A percentile compares a stretch with the other conserved stretches of the same genome.
phyloP scores from a whole-genome alignment of 2,113 vertebrate species.

The Hiodon alosoides region DNA sequence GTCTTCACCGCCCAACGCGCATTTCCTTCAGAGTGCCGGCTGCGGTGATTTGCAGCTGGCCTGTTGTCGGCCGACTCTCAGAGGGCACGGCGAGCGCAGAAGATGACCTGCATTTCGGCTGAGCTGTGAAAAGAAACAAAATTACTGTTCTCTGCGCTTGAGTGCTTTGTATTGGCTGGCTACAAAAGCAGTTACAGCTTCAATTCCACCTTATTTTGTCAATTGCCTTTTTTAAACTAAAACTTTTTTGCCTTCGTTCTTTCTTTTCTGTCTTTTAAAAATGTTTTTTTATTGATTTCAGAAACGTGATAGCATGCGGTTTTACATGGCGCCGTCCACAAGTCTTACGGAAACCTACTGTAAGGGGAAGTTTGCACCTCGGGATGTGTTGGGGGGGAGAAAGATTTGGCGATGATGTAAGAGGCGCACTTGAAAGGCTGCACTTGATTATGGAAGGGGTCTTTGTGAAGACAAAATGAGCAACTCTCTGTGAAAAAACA shows the following conservation, averaged over 20 bases:
- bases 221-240: conserved; percentile 24
- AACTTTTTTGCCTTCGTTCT: background rate
- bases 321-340: background rate
- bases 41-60: conserved; percentile 14
- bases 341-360: background rate
- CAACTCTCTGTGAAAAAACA: background rate
- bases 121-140: conserved; percentile 34
- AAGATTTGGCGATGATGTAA: no score
- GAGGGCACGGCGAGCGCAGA: conserved; percentile 8
- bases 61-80: conserved; percentile 14
- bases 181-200: conserved; percentile 34
- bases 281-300: conserved; percentile 1
- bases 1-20: conserved; percentile 21
- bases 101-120: conserved; percentile 35
- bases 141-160: conserved; percentile 33
- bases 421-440: no score
- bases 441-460: background rate
- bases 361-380: background rate
- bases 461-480: background rate
- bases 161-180: conserved; percentile 29
- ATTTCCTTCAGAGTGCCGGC: conserved; percentile 24
- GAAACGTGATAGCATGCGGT: background rate
- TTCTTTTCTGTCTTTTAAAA: background rate
- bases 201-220: conserved; percentile 31
- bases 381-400: no score